Evolutionary conservation across 1,140 invertebrate species (phyloP).

Genomic region (Magallana ariakensis): DNA sequence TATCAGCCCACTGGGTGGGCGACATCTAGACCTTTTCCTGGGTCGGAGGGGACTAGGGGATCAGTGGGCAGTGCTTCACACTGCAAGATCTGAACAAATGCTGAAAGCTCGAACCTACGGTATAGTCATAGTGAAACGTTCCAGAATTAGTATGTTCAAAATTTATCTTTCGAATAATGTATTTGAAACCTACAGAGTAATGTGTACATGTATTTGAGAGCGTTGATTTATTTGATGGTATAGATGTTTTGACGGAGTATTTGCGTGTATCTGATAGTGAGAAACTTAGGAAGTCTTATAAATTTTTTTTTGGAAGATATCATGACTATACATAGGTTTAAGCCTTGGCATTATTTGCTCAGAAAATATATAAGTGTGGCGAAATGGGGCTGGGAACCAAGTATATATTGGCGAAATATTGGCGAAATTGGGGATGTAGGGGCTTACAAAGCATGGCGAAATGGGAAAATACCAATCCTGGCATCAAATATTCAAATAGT

Average conservation of each 20-base stretch:
- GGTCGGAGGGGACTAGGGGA: constrained; percentile 5
- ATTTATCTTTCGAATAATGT: too few species aligned
- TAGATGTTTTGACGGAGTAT: too few species aligned
- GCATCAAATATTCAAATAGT: background rate
- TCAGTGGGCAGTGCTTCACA: background rate
- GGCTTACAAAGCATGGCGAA: background rate
- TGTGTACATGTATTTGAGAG: too few species aligned
- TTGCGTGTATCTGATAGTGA: too few species aligned
- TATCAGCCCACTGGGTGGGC: constrained; percentile 30
- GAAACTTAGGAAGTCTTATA: too few species aligned
- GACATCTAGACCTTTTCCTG: constrained; percentile 38
- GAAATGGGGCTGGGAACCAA: background rate
- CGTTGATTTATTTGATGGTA: too few species aligned
- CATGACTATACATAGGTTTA: background rate
- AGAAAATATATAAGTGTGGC: background rate
- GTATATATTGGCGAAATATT: background rate
- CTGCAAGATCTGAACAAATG: background rate
- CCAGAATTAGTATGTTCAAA: too few species aligned
- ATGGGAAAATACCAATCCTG: constrained; percentile 9
- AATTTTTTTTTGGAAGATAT: too few species aligned
- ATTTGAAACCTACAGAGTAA: too few species aligned
- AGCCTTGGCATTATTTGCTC: background rate
- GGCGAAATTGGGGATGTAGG: constrained; percentile 5
- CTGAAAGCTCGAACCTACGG: background rate
- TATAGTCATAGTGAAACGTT: too few species aligned